phyloP scores from a whole-genome alignment of 2,797 vertebrate species.

The Glyptemys insculpta region DNA sequence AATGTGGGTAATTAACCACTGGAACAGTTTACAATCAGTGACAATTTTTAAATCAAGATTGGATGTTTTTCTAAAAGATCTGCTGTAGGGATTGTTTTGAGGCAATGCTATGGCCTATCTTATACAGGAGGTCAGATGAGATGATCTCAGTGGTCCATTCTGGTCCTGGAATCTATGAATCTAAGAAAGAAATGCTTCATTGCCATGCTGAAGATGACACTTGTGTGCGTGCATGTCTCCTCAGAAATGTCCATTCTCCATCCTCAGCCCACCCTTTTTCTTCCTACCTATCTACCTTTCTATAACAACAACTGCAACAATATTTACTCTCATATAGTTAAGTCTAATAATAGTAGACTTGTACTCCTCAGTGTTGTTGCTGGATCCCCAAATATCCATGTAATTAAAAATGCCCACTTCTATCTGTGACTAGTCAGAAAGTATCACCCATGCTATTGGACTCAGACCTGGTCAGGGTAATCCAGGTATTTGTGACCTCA shows the following conservation, averaged over 20 bases:
- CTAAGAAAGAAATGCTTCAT: neutral
- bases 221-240: neutral
- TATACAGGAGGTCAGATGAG: neutral
- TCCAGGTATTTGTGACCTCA: neutral
- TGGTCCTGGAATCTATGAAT: neutral
- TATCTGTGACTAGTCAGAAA: neutral
- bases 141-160: neutral
- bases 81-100: neutral
- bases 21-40: neutral
- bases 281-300: neutral
- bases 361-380: neutral
- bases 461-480: neutral
- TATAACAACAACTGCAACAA: neutral
- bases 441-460: neutral
- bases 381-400: neutral
- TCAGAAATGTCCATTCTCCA: neutral
- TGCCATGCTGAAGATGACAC: neutral
- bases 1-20: neutral
- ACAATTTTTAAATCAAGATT: neutral
- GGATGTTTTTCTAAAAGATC: neutral
- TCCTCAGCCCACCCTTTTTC: neutral
- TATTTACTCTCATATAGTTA: neutral
- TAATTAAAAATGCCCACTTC: neutral
- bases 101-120: neutral
- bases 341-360: neutral